A percentile compares a stretch with the other conserved stretches of the same genome.
Evolutionary conservation across 2,113 vertebrate species (phyloP).

Genomic region (Eurystomus gularis): DNA sequence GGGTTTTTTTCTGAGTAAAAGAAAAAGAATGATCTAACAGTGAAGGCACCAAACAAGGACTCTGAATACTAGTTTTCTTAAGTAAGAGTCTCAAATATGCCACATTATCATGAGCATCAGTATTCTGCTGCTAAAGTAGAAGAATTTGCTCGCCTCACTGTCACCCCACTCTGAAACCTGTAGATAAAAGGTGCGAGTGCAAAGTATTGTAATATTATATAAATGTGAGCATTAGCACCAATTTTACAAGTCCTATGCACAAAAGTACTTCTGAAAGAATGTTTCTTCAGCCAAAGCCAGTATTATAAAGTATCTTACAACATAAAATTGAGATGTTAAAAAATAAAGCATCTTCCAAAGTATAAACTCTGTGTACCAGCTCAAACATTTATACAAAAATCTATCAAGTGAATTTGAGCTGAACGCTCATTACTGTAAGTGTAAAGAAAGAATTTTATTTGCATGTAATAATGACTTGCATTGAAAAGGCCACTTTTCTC

Average conservation of each 20-base stretch:
- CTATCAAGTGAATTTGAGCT: background rate
- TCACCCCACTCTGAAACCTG: background rate
- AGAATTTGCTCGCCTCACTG: background rate
- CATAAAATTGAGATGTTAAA: background rate
- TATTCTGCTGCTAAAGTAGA: background rate
- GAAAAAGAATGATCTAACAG: background rate
- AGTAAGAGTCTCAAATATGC: background rate
- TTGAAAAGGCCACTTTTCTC: background rate
- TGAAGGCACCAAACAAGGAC: background rate
- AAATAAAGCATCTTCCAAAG: background rate
- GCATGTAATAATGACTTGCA: background rate
- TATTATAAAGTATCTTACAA: background rate
- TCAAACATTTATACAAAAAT: slow-evolving; percentile 12
- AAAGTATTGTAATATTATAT: background rate
- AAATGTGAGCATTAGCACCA: background rate
- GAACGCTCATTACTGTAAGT: background rate
- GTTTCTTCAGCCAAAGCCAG: background rate
- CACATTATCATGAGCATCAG: background rate
- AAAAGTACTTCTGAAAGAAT: background rate
- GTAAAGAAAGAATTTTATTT: background rate
- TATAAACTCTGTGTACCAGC: background rate
- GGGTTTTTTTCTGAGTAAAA: background rate
- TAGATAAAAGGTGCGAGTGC: background rate
- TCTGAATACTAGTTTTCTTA: background rate
- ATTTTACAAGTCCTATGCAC: background rate